Evolutionary conservation across 2,113 vertebrate species (phyloP), one percentile per base, ranked within the genome.

Genomic region (Drymodes brunneopygia): DNA sequence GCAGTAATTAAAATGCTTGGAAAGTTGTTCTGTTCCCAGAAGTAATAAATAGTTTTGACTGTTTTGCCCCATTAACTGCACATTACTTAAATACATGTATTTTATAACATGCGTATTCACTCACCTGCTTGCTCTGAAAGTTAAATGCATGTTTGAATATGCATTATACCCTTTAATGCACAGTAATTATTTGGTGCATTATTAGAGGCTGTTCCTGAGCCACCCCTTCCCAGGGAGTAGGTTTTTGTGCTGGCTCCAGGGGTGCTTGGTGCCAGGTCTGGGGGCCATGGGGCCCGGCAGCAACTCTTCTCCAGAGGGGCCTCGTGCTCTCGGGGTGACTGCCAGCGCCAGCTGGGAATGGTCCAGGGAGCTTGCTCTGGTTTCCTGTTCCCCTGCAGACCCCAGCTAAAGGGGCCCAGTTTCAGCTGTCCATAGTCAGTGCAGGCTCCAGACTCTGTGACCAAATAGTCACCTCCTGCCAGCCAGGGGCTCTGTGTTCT

Each of bases 41-140:
- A 91, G 94, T 81, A 95, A 94, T 94, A 96, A 94, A 91, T 66
- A 75, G 56, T 94, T 97, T 96, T 95, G 95, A 56, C 81, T 94
- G 66, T 85, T 97, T 96, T 96, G 95, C 74, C 75, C 93, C 95
- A 93, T 95, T 96, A 97, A 96, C 94, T 97, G 96, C 95, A 93
- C 85, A 88, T 94, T 96, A 95, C 95, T 97, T 97, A 97, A 97
- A 97, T 97, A 85, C 9, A 2, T 88, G 7, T 88, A 75, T 88
- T 96, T 96, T 89, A 95, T 83, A 93, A 96, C 92, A 93, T 94
- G 85, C 33, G 25, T 96, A 90, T 94, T 97, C 97, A 90, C 93
- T 81, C 93, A 93, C 86, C 89, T 97, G 92, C 94, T 97, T 95
- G 95, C 93, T 82, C 73, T 70, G 84, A 58, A 75, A 94, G 94